A percentile compares a stretch with the other conserved stretches of the same genome.
phyloP scores from a whole-genome alignment of 92 coral and sea anemone species.

The Bergia sp. region DNA sequence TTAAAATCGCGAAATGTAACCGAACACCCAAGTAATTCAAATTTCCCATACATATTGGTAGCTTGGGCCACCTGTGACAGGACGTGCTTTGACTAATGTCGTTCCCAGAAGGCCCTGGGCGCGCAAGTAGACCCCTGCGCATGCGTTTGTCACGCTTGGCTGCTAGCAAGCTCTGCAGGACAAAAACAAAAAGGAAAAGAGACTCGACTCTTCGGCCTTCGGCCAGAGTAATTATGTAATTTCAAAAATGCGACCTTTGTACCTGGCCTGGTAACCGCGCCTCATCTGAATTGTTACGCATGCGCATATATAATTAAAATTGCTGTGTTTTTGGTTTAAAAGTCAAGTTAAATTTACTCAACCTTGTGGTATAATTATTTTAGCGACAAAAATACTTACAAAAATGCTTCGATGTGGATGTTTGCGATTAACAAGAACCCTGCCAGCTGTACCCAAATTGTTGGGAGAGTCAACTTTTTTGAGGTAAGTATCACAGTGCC shows the following conservation, averaged over 20 bases:
- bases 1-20: too few relatives aligned
- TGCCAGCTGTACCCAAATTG: slow-evolving; percentile 46
- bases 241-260: background rate
- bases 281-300: background rate
- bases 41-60: too few relatives aligned
- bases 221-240: too few relatives aligned
- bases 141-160: too few relatives aligned
- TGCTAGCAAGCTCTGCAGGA: too few relatives aligned
- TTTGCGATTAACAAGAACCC: slow-evolving; percentile 44
- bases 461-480: background rate
- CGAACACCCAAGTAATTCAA: too few relatives aligned
- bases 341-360: background rate
- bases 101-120: too few relatives aligned
- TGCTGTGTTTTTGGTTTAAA: background rate
- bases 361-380: background rate
- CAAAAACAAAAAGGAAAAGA: too few relatives aligned
- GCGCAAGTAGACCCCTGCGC: too few relatives aligned
- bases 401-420: slow-evolving; percentile 65
- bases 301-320: background rate
- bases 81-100: too few relatives aligned
- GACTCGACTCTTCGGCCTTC: too few relatives aligned
- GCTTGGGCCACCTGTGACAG: too few relatives aligned
- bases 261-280: slow-evolving; percentile 9
- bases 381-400: slow-evolving; percentile 1
- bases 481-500: slow-evolving; percentile 1